Evolutionary conservation across 1,140 invertebrate species (phyloP).

Genomic region (Metaphire vulgaris): DNA sequence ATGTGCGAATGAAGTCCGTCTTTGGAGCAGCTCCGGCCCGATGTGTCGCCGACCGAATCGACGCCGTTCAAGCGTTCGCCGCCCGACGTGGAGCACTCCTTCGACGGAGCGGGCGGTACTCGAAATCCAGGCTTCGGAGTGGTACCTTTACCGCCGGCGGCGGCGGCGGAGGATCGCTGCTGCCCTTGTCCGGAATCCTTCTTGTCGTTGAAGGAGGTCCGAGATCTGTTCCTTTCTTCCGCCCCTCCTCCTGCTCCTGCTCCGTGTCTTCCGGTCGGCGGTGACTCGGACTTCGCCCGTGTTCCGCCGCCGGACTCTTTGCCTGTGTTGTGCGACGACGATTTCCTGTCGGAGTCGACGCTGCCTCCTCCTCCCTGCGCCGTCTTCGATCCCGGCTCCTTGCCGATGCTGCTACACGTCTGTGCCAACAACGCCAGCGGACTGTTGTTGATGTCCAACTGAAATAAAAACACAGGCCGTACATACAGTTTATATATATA

Average conservation of each 20-base stretch:
- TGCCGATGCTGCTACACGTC: constrained; percentile 90
- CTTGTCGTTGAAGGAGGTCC: not conserved
- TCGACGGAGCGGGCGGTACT: not conserved
- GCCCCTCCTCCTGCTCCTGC: not conserved
- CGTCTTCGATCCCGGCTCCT: constrained; percentile 57
- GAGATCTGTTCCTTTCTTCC: not conserved
- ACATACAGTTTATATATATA: no score
- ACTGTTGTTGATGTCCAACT: constrained; percentile 93
- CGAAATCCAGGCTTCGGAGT: not conserved
- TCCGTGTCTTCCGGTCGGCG: no score
- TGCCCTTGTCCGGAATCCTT: not conserved
- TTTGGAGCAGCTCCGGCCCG: not conserved
- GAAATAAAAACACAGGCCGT: no score
- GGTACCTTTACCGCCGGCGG: not conserved
- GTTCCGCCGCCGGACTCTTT: not conserved
- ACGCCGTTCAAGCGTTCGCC: not conserved
- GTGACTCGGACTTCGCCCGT: not conserved
- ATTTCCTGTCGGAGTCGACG: constrained; percentile 13
- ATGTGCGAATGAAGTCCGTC: no score
- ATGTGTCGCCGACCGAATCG: not conserved
- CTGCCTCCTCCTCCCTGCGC: no score
- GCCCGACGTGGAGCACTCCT: not conserved
- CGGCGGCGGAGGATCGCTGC: no score
- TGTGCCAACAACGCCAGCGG: constrained; percentile 84
- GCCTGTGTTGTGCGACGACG: no score